Percentiles rank a stretch among this genome's conserved stretches.
Evolutionary conservation across 2,113 vertebrate species (phyloP).

Genomic region (Scartelaos histophorus): DNA sequence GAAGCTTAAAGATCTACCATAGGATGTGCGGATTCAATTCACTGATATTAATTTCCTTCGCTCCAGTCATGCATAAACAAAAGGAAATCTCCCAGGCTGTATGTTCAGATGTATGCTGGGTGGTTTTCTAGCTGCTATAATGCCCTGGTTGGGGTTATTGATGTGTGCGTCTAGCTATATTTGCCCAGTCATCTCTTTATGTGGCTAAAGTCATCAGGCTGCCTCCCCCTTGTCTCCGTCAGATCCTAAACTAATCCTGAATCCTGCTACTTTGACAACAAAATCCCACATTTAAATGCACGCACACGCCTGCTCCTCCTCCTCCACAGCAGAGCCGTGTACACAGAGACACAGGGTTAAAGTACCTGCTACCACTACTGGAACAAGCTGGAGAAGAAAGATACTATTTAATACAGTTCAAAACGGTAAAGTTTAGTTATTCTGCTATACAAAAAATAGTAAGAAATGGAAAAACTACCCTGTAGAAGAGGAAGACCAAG

Average conservation of each 20-base stretch:
- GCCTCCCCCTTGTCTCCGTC: conserved; percentile 73
- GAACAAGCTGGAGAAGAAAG: conserved; percentile 23
- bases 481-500: no score
- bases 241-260: conserved; percentile 80
- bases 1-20: conserved; percentile 72
- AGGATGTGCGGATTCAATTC: conserved; percentile 73
- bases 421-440: not conserved
- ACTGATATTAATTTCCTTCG: conserved; percentile 75
- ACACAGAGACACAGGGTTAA: conserved; percentile 34
- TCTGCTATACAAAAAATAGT: not conserved
- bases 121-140: conserved; percentile 54
- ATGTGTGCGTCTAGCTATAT: conserved; percentile 64
- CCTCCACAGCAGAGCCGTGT: conserved; percentile 26
- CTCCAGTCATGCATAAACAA: conserved; percentile 71
- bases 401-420: not conserved
- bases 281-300: conserved; percentile 82
- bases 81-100: conserved; percentile 58
- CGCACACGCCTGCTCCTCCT: conserved; percentile 60
- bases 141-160: conserved; percentile 64
- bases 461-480: not conserved
- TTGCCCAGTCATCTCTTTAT: conserved; percentile 78
- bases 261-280: conserved; percentile 77
- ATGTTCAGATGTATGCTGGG: conserved; percentile 36
- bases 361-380: conserved; percentile 47
- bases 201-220: conserved; percentile 73